These are phyloP conservation scores for Urocitellus parryii DNA, from an alignment of 2,113 vertebrate species.

Conservation along the genomic window DNA sequence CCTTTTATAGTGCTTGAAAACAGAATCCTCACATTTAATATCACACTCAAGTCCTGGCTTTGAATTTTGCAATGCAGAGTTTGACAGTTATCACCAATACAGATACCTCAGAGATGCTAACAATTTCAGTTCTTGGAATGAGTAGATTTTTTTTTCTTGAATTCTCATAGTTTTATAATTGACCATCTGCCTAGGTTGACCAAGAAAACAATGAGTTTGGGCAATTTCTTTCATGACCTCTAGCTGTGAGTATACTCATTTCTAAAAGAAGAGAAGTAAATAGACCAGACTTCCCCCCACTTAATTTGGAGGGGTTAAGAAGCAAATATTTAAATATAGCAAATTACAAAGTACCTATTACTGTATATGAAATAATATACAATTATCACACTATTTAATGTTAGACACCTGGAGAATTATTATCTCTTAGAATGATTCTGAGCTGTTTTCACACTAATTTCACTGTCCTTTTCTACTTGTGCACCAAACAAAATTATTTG, in stretches of 20 bases:
- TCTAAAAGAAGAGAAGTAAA: neutral
- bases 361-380: neutral
- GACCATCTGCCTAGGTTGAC: neutral
- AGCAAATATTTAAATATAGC: constrained; percentile 17
- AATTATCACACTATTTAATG: neutral
- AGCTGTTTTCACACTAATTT: neutral
- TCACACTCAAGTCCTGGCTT: constrained; percentile 64
- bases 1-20: constrained; percentile 65
- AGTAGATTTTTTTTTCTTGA: neutral
- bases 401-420: neutral
- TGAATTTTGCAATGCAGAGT: constrained; percentile 49
- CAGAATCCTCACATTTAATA: constrained; percentile 75
- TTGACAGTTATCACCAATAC: constrained; percentile 58
- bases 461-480: neutral
- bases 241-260: neutral
- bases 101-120: constrained; percentile 55
- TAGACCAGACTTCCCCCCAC: neutral
- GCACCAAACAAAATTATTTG: neutral
- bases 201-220: constrained; percentile 10
- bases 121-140: neutral
- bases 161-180: constrained; percentile 37
- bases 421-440: too few relatives aligned
- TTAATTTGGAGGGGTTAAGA: neutral
- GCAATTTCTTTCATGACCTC: constrained; percentile 47
- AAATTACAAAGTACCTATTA: neutral